Conservation (phyloP, 2,888 invertebrate genomes). For the Liodrosophila aerea region DNA sequence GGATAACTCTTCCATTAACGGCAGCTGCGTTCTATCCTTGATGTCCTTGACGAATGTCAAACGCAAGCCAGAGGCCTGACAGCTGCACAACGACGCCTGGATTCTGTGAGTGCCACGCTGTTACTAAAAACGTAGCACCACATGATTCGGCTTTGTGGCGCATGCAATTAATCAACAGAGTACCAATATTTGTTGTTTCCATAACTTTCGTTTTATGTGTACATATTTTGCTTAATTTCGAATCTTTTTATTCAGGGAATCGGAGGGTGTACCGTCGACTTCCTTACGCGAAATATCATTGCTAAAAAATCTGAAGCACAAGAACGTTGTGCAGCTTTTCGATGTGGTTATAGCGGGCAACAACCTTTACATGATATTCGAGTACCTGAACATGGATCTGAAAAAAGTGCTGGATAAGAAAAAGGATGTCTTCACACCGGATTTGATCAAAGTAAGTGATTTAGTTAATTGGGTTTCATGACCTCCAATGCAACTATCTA, state of each 20-base stretch:
- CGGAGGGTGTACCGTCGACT: conserved; percentile 98
- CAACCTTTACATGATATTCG: conserved; percentile 96
- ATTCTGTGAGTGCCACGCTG: conserved; percentile 85
- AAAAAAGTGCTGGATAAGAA: conserved; percentile 92
- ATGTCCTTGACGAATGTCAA: conserved; percentile 81
- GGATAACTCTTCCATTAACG: background rate
- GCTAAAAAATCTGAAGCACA: conserved; percentile 94
- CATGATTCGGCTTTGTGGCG: conserved; percentile 87
- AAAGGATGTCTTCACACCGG: conserved; percentile 85
- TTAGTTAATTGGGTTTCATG: background rate
- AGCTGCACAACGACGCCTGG: conserved; percentile 81
- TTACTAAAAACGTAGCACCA: conserved; percentile 85
- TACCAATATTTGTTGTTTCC: too few relatives aligned
- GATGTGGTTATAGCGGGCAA: conserved; percentile 94
- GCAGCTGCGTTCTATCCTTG: conserved; percentile 16
- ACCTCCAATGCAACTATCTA: background rate
- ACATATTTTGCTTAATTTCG: background rate
- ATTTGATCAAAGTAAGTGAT: conserved; percentile 86
- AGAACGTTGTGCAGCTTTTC: conserved; percentile 93
- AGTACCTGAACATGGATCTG: conserved; percentile 95
- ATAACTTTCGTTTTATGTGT: too few relatives aligned
- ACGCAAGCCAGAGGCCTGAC: conserved; percentile 19
- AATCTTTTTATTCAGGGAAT: conserved; percentile 86
- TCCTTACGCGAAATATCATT: conserved; percentile 98
- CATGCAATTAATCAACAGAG: conserved; percentile 13